Evolutionary conservation across 1,140 invertebrate species (phyloP).

Genomic region (Drosophila santomea): DNA sequence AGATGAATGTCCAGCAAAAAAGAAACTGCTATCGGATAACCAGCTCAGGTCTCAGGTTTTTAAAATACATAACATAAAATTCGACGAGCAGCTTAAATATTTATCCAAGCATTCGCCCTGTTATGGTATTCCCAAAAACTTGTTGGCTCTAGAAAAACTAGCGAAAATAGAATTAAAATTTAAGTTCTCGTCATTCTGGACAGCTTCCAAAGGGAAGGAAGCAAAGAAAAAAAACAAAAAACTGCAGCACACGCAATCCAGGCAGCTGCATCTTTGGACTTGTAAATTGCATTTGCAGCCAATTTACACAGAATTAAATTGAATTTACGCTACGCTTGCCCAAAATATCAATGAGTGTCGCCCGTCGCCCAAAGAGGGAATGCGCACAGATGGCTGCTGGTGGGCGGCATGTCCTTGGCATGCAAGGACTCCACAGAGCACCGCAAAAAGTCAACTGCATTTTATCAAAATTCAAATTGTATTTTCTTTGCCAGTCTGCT

Average conservation of each 20-base stretch:
- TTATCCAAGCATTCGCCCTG: neutral
- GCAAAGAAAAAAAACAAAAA: neutral
- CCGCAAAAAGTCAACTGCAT: constrained; percentile 72
- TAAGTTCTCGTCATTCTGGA: neutral
- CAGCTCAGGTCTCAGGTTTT: neutral
- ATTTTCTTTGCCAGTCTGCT: constrained; percentile 65
- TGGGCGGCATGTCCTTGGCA: constrained; percentile 23
- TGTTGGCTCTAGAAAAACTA: neutral
- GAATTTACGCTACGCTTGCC: constrained; percentile 79
- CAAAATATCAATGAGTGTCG: constrained; percentile 78
- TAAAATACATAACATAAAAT: neutral
- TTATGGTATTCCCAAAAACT: constrained; percentile 3
- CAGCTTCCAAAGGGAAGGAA: constrained; percentile 11
- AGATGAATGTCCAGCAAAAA: neutral
- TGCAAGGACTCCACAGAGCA: constrained; percentile 11
- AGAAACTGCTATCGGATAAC: neutral
- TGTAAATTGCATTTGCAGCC: constrained; percentile 78
- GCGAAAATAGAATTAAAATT: constrained; percentile 3
- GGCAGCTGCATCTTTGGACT: constrained; percentile 57
- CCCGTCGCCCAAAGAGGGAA: constrained; percentile 48
- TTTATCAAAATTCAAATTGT: constrained; percentile 82
- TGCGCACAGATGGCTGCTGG: constrained; percentile 8
- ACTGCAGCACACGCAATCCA: constrained; percentile 50
- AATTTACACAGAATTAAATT: constrained; percentile 81
- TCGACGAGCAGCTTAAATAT: constrained; percentile 16